Conservation (phyloP, 1,140 invertebrate species). For the Zaprionus vittiger region DNA sequence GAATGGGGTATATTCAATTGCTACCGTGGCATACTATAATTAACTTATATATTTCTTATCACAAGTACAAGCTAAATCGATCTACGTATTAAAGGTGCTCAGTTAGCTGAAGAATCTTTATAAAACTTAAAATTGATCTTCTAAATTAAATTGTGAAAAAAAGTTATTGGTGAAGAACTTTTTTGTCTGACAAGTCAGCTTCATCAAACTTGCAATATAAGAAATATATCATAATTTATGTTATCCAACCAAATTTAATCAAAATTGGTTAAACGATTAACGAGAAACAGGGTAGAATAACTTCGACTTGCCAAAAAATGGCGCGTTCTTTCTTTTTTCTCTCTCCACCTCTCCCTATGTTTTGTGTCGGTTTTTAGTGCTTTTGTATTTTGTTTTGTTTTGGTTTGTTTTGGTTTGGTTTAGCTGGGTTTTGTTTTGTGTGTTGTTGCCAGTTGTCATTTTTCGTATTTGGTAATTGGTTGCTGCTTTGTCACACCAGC, state of each 20-base stretch:
- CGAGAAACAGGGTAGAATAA: neutral
- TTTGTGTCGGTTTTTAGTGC: conserved; percentile 32
- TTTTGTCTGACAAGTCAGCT: neutral
- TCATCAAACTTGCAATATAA: neutral
- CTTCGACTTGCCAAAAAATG: neutral
- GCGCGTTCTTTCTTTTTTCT: neutral
- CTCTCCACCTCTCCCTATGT: neutral
- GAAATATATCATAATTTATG: neutral
- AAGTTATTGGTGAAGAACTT: neutral
- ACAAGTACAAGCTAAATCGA: too few species aligned
- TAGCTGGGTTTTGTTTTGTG: conserved; percentile 27
- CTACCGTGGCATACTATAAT: neutral
- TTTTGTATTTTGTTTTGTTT: conserved; percentile 20
- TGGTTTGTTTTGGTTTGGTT: conserved; percentile 33
- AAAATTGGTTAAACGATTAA: neutral
- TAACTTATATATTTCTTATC: neutral
- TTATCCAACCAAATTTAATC: neutral
- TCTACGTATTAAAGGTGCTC: too few species aligned
- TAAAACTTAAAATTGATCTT: too few species aligned
- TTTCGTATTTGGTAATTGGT: conserved; percentile 82
- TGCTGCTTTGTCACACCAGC: conserved; percentile 76
- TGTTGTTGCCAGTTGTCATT: conserved; percentile 76
- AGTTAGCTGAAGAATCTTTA: too few species aligned
- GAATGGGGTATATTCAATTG: neutral
- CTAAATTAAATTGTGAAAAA: too few species aligned